Base-by-base conservation (phyloP, 2,888 invertebrate species). In the Sarcophaga carnaria region DNA sequence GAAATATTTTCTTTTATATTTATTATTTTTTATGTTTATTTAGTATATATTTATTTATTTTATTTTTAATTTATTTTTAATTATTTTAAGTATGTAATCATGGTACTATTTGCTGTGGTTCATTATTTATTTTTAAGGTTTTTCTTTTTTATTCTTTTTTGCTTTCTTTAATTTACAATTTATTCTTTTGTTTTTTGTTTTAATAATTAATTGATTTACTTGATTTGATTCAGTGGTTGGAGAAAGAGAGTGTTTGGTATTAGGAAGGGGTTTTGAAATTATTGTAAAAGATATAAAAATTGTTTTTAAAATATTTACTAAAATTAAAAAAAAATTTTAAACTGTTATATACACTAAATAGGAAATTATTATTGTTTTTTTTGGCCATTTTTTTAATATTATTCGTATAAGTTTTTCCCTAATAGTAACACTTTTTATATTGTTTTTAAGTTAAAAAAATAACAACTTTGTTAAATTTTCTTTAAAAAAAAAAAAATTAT, bases 31-130 rank as follows among this genome's bases (percentile, higher is more conserved):
- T 71, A 47, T n/a, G 74, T 81, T 66, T 86, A 78, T 80, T 83
- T 85, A 74, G 67, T 67, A 83, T 79, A 85, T 83, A 78, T 78
- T 71, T 87, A 81, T 78, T 59, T 87, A 70, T 88, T 25, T 59
- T 4, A 60, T 77, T 78, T 78, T 25, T 59, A 8, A 60, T 77
- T 78, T 78, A 62, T 77, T 71, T 78, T n/a, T 45, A 37, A 37
- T 37, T 37, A 78, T 83, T 12, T 54, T 17, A 54, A 54, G 12
- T 14, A 80, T 80, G 70, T 86, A 87, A 87, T 85, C 85, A 85
- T 87, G 85, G 85, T 87, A 87, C 87, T 88, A 88, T 88, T 82
- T 84, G 76, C 82, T 88, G 86, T 88, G 67, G 74, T 88, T 86
- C 66, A 82, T 83, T 84, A 66, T 78, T 78, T 72, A 60, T 78